A percentile compares a stretch with the other conserved stretches of the same genome.
phyloP scores from a whole-genome alignment of 2,797 vertebrate genomes.

The Leucoraja ocellata region DNA sequence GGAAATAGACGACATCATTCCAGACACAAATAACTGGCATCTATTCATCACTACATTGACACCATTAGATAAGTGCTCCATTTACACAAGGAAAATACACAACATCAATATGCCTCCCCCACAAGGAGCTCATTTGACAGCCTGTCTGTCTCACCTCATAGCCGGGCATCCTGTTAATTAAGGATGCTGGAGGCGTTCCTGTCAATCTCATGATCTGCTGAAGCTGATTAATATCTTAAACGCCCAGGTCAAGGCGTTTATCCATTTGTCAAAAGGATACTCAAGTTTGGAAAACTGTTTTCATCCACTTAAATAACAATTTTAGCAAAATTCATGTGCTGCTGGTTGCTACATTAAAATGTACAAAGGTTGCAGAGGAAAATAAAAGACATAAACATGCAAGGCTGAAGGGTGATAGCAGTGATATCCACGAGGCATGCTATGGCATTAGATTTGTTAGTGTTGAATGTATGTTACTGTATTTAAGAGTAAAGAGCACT shows the following conservation, averaged over 20 bases:
- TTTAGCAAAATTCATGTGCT: neutral
- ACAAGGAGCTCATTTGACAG: neutral
- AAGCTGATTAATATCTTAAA: slow-evolving; percentile 98
- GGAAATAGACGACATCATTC: neutral
- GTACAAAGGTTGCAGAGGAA: neutral
- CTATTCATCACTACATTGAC: neutral
- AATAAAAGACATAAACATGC: slow-evolving; percentile 33
- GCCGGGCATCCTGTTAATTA: slow-evolving; percentile 99
- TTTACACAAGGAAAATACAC: slow-evolving; percentile 5
- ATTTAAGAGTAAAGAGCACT: neutral
- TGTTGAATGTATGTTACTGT: neutral
- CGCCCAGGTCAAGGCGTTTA: slow-evolving; percentile 84
- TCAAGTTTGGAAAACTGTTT: slow-evolving; percentile 24
- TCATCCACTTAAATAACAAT: neutral
- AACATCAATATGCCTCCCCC: neutral
- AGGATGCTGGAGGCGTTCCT: slow-evolving; percentile 90
- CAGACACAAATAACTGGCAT: neutral
- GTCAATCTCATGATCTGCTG: slow-evolving; percentile 99
- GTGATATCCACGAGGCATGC: neutral
- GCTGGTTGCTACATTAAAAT: neutral
- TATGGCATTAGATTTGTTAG: neutral
- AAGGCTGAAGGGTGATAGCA: neutral
- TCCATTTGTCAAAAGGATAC: slow-evolving; percentile 38
- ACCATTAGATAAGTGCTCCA: neutral
- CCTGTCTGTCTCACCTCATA: slow-evolving; percentile 83